Evolutionary conservation across 1,140 invertebrate genomes (phyloP).

Genomic region (Gerris buenoi): DNA sequence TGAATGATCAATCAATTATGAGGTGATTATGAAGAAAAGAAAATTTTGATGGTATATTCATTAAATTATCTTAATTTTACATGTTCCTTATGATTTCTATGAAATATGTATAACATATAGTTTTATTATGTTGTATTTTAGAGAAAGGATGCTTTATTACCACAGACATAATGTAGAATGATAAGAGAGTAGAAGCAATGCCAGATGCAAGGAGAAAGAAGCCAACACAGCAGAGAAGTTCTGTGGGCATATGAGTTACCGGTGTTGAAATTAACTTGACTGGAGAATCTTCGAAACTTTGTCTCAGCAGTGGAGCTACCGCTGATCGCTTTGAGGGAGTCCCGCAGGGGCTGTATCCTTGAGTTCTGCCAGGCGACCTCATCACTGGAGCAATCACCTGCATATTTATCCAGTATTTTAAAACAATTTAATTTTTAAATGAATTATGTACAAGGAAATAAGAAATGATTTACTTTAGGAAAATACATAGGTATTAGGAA

Average conservation of each 20-base stretch:
- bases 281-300: neutral
- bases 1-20: no score
- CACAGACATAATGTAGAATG: conserved; percentile 14
- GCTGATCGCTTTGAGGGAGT: neutral
- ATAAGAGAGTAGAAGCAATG: conserved; percentile 10
- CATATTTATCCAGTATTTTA: neutral
- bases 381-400: conserved; percentile 1
- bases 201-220: conserved; percentile 13
- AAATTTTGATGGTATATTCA: no score
- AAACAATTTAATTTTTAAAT: no score
- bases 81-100: no score
- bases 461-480: no score
- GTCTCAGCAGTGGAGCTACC: neutral
- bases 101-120: no score
- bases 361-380: neutral
- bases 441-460: no score
- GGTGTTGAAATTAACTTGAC: conserved; percentile 1
- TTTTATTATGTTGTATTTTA: no score
- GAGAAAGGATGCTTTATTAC: conserved; percentile 9
- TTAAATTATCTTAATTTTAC: no score
- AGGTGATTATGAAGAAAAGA: no score
- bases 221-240: conserved; percentile 14
- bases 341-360: neutral
- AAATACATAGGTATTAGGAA: no score
- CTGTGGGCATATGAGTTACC: conserved; percentile 12